Base-by-base conservation (phyloP, 2,797 vertebrate species). In the Aulostomus chinensis region DNA sequence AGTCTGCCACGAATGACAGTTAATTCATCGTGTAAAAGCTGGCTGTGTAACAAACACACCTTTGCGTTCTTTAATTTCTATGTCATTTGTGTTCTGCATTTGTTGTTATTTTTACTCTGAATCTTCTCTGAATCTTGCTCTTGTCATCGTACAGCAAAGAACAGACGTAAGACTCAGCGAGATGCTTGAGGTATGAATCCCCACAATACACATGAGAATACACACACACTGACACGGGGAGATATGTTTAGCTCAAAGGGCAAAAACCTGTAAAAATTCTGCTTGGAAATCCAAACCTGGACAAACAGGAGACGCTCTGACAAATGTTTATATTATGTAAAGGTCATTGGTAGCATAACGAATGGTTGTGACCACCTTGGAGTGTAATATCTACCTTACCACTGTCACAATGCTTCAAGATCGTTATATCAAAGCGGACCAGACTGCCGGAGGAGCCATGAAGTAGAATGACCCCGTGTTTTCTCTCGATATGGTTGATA, bases 151-250 rank as follows among this genome's bases (percentile, higher is more conserved):
- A 26, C 81, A 99, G 97, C 97, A 99, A 99, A 94, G 96, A 84
- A 99, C 97, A 28, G 97, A 99, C 73, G 95, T 98, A 2, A 89
- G 97, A 50, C 92, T 99, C 80, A 98, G 96, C 61, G 97, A 99
- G 86, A 98, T 99, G 96, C 89, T 99, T 9, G 97, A 99, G 95
- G 97, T 99, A 90, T 32, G 25, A 41, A 52, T 28, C n/a, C 22
- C 29, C 10, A 16, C 16, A 4, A 0, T 5, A 8, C 10, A 0
- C 16, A 7, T 35, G 0, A n/a, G n/a, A n/a, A n/a, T n/a, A n/a
- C 32, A 7, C 50, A 4, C 28, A 22, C 24, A 10, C 46, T n/a
- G 33, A 4, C 25, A 32, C 49, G 7, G 15, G 59, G 8, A 52
- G n/a, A 50, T 11, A 36, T 40, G 7, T 48, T 58, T 38, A 41